phyloP scores from a whole-genome alignment of 2,113 vertebrate genomes.

The Phodopus roborovskii region DNA sequence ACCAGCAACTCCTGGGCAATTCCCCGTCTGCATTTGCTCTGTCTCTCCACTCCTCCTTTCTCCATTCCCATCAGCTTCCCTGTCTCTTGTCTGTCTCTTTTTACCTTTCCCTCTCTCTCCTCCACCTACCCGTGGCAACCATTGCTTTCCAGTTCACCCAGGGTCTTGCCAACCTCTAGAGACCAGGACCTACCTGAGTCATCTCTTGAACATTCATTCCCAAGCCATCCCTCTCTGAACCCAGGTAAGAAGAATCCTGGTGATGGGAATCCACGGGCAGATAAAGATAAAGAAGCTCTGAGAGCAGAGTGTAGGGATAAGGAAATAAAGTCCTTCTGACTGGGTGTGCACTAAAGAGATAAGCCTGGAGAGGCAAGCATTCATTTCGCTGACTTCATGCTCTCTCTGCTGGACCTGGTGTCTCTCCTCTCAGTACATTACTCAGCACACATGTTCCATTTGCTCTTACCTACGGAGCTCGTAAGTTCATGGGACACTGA shows the following conservation, averaged over 20 bases:
- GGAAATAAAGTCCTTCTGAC: background rate
- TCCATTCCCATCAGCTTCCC: background rate
- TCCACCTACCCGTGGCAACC: background rate
- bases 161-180: background rate
- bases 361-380: background rate
- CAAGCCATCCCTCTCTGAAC: background rate
- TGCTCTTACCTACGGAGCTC: background rate
- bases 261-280: background rate
- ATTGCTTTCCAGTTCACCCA: background rate
- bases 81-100: background rate
- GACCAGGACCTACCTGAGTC: background rate
- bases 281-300: background rate
- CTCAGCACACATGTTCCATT: rapidly evolving
- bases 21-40: too few species aligned
- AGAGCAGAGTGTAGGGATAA: background rate
- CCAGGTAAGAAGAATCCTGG: slow-evolving; percentile 60
- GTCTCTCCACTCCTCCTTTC: background rate
- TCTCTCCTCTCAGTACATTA: background rate
- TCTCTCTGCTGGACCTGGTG: rapidly evolving
- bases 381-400: background rate
- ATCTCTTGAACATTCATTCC: background rate
- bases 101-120: background rate
- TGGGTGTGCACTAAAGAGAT: background rate
- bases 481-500: background rate
- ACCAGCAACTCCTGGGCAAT: background rate